Base-by-base conservation (phyloP, 2,113 vertebrate species). In the Tenebrosternarchus preto region DNA sequence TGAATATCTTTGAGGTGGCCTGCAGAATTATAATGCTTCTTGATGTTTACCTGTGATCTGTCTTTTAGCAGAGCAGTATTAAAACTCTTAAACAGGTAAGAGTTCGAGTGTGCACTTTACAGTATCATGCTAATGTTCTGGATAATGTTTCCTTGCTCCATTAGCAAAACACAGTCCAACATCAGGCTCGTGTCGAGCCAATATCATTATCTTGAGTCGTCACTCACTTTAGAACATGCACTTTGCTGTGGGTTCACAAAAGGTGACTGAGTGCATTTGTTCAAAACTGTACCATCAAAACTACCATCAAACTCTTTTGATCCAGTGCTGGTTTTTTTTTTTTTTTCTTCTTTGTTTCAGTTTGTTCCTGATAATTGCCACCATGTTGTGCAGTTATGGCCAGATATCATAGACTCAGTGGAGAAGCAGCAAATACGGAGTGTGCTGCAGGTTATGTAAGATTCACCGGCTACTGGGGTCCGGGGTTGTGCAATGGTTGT, bases 341-440 rank as follows among this genome's bases (percentile, higher is more conserved):
- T 83, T 57, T 55, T 31, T 77, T 73, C 76, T 71, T 36, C 12
- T 19, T 74, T 59, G 31, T 60, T 36, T 29, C 77, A 77, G 84
- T 39, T 4, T 12, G 83, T 80, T 85, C 73, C 73, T 73, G 81
- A 77, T 87, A 86, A 89, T 89, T 90, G 86, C 74, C 85, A 82
- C 79, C 80, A 64, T 66, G 71, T 76, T 82, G 84, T 87, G 79
- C 85, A 91, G 88, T 89, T 87, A 89, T 25, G 9, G 84, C 84
- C 71, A 16, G 19, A 80, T 85, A 91, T 90, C 86, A 91, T 85
- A 86, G 86, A 89, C 87, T 89, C 78, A 36, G 68, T 76, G 80
- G 78, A 89, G 77, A 67, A 88, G 74, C 22, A 24, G n/a, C 69
- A 76, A 29, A 24, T 68, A 59, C 11, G 1, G 8, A 50, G 43